These are phyloP conservation scores for Drosophila rellima DNA, from an alignment of 2,888 invertebrate genomes.

Conservation along the genomic window DNA sequence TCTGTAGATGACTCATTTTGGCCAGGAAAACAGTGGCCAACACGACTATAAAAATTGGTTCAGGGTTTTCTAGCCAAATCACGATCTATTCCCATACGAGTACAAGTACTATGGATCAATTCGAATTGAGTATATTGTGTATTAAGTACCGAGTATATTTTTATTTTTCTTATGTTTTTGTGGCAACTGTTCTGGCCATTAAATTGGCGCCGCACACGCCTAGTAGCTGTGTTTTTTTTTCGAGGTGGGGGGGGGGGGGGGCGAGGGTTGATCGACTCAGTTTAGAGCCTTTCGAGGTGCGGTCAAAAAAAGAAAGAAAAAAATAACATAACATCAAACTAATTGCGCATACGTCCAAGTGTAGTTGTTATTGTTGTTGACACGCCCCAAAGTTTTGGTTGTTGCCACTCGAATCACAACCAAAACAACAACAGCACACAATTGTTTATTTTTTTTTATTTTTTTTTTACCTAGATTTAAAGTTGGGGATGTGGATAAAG, in stretches of 20 bases:
- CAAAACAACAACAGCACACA: conserved; percentile 35
- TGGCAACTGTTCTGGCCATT: conserved; percentile 22
- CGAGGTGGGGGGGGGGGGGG: neutral
- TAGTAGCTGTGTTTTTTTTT: conserved; percentile 31
- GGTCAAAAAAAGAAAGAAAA: conserved; percentile 28
- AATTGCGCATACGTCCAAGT: conserved; percentile 57
- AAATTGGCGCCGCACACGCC: conserved; percentile 51
- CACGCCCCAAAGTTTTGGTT: conserved; percentile 21
- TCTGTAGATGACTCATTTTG: conserved; percentile 23
- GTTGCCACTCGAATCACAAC: conserved; percentile 32
- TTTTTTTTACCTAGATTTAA: neutral
- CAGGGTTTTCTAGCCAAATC: conserved; percentile 44
- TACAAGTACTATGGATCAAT: conserved; percentile 2
- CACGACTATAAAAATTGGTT: conserved; percentile 27
- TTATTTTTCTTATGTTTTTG: neutral
- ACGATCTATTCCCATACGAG: conserved; percentile 30
- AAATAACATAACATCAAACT: conserved; percentile 49
- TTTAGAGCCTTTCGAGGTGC: conserved; percentile 54
- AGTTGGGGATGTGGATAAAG: conserved; percentile 15
- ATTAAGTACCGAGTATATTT: conserved; percentile 11
- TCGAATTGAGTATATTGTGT: conserved; percentile 12
- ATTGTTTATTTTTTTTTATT: conserved; percentile 26
- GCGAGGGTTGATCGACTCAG: conserved; percentile 2
- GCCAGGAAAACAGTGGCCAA: conserved; percentile 1
- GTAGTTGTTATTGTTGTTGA: conserved; percentile 15